Evolutionary conservation across 2,888 invertebrate species (phyloP).

Genomic region (Diarsia rubi): DNA sequence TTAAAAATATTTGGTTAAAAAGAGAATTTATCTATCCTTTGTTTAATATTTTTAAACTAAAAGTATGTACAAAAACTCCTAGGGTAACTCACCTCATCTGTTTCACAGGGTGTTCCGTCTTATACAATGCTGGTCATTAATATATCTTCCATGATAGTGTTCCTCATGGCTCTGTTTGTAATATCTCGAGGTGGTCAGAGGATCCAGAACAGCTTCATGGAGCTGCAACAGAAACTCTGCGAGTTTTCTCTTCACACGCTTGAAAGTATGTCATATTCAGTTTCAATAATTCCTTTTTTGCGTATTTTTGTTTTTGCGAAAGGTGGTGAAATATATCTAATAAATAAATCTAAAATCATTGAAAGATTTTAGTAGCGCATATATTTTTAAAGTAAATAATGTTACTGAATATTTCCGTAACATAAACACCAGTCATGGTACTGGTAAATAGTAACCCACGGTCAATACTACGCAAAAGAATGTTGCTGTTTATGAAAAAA

Average conservation of each 20-base stretch:
- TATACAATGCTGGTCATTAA: slow-evolving; percentile 35
- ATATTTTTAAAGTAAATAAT: background rate
- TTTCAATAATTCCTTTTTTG: background rate
- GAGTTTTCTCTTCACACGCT: slow-evolving; percentile 65
- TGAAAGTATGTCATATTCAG: slow-evolving; percentile 28
- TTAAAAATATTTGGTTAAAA: background rate
- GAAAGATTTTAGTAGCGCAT: background rate
- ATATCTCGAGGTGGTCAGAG: slow-evolving; percentile 70
- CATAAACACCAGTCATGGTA: background rate
- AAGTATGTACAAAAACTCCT: background rate
- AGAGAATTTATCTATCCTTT: background rate
- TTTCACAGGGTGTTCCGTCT: slow-evolving; percentile 57
- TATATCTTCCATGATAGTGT: slow-evolving; percentile 51
- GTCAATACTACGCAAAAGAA: background rate
- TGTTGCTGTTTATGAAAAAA: too few species aligned
- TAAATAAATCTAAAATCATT: background rate
- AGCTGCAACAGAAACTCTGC: slow-evolving; percentile 66
- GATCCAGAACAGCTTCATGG: slow-evolving; percentile 65
- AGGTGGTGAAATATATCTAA: too few species aligned
- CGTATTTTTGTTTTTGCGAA: too few species aligned
- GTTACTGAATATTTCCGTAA: background rate
- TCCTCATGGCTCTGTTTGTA: slow-evolving; percentile 63
- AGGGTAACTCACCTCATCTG: background rate
- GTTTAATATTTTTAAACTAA: background rate
- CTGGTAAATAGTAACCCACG: background rate